Evolutionary conservation across 1,140 invertebrate genomes (phyloP).

Genomic region (Drosophila oshimai): DNA sequence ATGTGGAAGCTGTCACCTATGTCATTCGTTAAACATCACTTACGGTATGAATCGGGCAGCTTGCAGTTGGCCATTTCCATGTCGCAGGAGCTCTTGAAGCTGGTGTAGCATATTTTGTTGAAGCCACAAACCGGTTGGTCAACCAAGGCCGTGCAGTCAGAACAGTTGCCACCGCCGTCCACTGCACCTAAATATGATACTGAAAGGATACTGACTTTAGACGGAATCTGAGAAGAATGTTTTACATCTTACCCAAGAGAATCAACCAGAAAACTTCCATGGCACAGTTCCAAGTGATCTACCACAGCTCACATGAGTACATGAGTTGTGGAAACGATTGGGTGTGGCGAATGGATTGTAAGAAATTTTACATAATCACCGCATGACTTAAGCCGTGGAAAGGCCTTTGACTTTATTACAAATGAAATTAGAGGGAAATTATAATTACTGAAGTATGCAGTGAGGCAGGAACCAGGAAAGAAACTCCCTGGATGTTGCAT

Average conservation of each 20-base stretch:
- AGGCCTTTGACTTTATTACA: constrained; percentile 60
- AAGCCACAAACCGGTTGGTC: neutral
- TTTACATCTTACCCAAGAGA: neutral
- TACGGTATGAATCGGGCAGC: neutral
- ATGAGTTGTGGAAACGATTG: neutral
- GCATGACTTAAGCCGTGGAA: constrained; percentile 7
- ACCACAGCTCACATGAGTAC: too few species aligned
- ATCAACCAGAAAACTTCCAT: neutral
- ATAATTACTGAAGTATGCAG: constrained; percentile 52
- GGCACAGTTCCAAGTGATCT: neutral
- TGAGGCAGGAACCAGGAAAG: neutral
- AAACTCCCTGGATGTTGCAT: constrained; percentile 36
- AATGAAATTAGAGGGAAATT: constrained; percentile 67
- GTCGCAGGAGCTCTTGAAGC: neutral
- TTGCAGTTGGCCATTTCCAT: constrained; percentile 6
- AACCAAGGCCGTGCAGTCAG: neutral
- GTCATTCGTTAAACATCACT: too few species aligned
- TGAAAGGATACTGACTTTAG: neutral
- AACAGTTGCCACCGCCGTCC: neutral
- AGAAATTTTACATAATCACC: constrained; percentile 18
- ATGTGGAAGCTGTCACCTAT: too few species aligned
- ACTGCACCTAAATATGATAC: neutral
- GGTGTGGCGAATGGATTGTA: constrained; percentile 21
- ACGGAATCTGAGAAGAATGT: neutral
- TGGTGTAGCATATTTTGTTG: neutral